A percentile compares a stretch with the other conserved stretches of the same genome.
phyloP scores from a whole-genome alignment of 2,113 vertebrate genomes.

The Larimichthys polyactis region DNA sequence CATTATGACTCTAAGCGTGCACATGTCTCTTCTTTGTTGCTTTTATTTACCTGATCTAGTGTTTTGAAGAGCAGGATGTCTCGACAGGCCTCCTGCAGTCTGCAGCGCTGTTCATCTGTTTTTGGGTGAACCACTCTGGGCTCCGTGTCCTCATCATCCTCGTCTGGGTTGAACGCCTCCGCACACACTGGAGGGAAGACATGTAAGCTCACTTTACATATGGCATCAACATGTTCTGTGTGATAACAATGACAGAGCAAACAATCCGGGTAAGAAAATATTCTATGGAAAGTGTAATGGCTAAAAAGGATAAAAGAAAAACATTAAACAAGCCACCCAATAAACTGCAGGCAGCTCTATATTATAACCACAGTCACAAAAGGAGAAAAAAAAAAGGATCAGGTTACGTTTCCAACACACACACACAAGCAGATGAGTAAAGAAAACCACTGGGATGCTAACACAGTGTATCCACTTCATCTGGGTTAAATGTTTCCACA shows the following conservation, averaged over 20 bases:
- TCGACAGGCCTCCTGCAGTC: conserved; percentile 97
- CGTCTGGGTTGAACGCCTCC: conserved; percentile 96
- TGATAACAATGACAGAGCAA: not conserved
- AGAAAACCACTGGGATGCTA: not conserved
- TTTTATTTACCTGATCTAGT: conserved; percentile 91
- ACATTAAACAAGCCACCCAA: not conserved
- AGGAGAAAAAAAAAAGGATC: not conserved
- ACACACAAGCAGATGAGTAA: not conserved
- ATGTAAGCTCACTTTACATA: not conserved
- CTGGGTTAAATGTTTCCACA: not conserved
- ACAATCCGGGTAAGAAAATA: not conserved
- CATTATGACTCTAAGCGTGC: not conserved
- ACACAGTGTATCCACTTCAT: not conserved
- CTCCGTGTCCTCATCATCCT: conserved; percentile 97
- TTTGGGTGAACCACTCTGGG: conserved; percentile 97
- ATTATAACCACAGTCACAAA: not conserved
- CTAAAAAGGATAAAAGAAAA: not conserved
- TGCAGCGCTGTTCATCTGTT: conserved; percentile 95
- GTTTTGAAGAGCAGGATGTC: conserved; percentile 99
- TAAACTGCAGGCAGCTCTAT: not conserved
- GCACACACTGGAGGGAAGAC: conserved; percentile 90
- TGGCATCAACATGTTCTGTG: not conserved
- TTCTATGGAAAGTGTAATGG: not conserved
- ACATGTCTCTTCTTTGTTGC: not conserved
- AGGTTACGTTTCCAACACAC: not conserved